Evolutionary conservation across 2,888 invertebrate genomes (phyloP).

Genomic region (Chironomus riparius): DNA sequence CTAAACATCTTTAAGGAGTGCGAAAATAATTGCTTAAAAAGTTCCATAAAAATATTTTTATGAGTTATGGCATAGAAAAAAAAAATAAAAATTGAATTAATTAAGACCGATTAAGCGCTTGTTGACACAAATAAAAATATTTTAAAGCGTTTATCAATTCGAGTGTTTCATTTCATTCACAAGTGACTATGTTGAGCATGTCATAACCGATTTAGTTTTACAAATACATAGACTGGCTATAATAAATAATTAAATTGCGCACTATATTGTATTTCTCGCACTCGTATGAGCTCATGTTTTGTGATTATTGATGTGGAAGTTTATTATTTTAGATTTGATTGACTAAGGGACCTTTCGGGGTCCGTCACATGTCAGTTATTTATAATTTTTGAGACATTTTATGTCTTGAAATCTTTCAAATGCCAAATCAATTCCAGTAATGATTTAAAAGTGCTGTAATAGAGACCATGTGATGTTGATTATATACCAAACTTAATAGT

Average conservation of each 20-base stretch:
- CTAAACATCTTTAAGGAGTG: too few relatives aligned
- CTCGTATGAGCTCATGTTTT: neutral
- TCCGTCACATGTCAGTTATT: neutral
- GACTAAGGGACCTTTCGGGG: too few relatives aligned
- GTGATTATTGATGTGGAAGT: neutral
- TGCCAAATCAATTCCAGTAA: too few relatives aligned
- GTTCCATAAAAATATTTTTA: too few relatives aligned
- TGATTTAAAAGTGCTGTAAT: too few relatives aligned
- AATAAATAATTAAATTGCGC: neutral
- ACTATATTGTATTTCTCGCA: neutral
- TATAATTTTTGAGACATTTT: neutral
- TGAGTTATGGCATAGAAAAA: too few relatives aligned
- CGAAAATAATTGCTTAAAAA: too few relatives aligned
- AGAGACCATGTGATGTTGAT: too few relatives aligned
- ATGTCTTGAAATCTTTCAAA: too few relatives aligned
- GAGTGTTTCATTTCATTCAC: neutral
- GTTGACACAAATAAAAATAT: neutral
- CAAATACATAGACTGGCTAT: neutral
- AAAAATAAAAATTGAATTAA: neutral
- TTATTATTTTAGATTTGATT: too few relatives aligned
- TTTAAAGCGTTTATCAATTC: neutral
- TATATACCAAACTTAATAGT: too few relatives aligned
- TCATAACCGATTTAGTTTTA: neutral
- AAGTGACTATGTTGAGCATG: neutral
- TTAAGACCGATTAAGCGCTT: neutral